Percentiles rank a stretch among this genome's conserved stretches.
Evolutionary conservation across 1,140 invertebrate species (phyloP).

Genomic region (Procambarus clarkii): DNA sequence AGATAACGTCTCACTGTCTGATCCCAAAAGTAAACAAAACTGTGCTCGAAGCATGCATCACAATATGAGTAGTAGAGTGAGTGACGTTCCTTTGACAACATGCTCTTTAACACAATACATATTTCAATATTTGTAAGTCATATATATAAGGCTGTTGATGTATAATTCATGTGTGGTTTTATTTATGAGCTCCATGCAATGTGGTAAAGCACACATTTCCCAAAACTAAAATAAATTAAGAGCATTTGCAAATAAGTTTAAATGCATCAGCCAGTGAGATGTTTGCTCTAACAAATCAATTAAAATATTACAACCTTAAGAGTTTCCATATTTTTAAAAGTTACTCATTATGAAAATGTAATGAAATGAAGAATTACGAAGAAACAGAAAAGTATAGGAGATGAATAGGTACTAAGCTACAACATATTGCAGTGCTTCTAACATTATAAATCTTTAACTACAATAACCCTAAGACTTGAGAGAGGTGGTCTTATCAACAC

Average conservation of each 20-base stretch:
- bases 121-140: neutral
- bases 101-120: neutral
- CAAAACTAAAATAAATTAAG: slow-evolving; percentile 19
- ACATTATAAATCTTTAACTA: neutral
- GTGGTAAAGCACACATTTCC: slow-evolving; percentile 7
- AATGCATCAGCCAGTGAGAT: slow-evolving; percentile 62
- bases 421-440: neutral
- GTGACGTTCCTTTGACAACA: slow-evolving; percentile 12
- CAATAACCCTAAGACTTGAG: neutral
- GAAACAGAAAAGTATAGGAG: neutral
- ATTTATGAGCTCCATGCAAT: slow-evolving; percentile 24
- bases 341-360: slow-evolving; percentile 56
- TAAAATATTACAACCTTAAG: slow-evolving; percentile 14
- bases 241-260: slow-evolving; percentile 50
- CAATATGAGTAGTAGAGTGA: neutral
- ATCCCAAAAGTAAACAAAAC: slow-evolving; percentile 31
- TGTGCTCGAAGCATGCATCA: slow-evolving; percentile 37
- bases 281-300: slow-evolving; percentile 45
- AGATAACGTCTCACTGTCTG: slow-evolving; percentile 64
- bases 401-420: neutral
- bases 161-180: neutral
- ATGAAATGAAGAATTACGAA: slow-evolving; percentile 38
- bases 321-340: slow-evolving; percentile 33
- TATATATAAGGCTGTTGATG: neutral
- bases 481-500: neutral